phyloP scores from a whole-genome alignment of 1,140 invertebrate species.

The Drosophila punjabiensis region DNA sequence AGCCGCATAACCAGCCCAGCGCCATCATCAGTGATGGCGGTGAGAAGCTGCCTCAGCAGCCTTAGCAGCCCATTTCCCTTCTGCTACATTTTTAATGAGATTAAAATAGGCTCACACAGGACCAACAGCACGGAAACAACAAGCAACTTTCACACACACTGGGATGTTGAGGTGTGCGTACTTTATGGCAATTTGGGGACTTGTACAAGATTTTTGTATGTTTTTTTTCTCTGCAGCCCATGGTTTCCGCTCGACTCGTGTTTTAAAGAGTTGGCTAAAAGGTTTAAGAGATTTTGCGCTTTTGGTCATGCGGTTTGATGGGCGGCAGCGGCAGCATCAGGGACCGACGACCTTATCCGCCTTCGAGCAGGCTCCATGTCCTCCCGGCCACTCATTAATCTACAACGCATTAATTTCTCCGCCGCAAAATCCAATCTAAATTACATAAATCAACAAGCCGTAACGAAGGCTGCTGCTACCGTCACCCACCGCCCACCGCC shows the following conservation, averaged over 20 bases:
- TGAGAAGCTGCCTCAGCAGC: slow-evolving; percentile 24
- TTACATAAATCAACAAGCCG: slow-evolving; percentile 83
- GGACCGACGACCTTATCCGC: slow-evolving; percentile 40
- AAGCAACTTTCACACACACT: slow-evolving; percentile 40
- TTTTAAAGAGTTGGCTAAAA: slow-evolving; percentile 71
- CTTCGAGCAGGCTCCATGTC: slow-evolving; percentile 40
- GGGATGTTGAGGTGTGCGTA: slow-evolving; percentile 66
- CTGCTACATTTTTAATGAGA: slow-evolving; percentile 82
- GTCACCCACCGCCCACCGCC: slow-evolving; percentile 1
- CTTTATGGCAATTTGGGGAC: slow-evolving; percentile 82
- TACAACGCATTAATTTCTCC: slow-evolving; percentile 80
- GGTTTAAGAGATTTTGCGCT: slow-evolving; percentile 71
- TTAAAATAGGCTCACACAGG: slow-evolving; percentile 81
- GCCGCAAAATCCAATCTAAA: slow-evolving; percentile 82
- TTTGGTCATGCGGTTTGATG: slow-evolving; percentile 50
- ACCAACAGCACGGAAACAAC: slow-evolving; percentile 51
- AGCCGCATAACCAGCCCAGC: slow-evolving; percentile 73
- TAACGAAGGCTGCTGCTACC: slow-evolving; percentile 57
- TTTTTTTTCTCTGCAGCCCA: slow-evolving; percentile 2
- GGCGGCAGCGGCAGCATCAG: slow-evolving; percentile 12
- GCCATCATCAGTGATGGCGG: slow-evolving; percentile 40
- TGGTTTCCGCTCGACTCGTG: not conserved
- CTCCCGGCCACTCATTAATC: slow-evolving; percentile 77
- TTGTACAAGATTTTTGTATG: slow-evolving; percentile 54
- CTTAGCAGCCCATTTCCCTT: slow-evolving; percentile 65